These are phyloP conservation scores for Drosophila paulistorum DNA, from an alignment of 1,140 invertebrate species.

Conservation along the genomic window DNA sequence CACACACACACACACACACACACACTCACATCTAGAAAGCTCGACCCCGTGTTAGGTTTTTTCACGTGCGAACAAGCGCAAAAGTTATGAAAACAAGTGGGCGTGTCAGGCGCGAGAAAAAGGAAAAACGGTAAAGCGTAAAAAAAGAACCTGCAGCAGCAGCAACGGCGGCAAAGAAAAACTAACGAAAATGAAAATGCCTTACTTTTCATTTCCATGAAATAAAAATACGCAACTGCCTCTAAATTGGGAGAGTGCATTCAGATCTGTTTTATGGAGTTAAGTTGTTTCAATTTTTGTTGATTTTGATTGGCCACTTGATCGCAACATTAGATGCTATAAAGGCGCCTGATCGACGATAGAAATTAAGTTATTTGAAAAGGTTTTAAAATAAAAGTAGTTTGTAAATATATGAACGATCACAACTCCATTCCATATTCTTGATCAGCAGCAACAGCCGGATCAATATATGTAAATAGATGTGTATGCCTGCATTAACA, in stretches of 20 bases:
- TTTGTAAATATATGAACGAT: no score
- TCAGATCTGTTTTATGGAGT: neutral
- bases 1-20: slow-evolving; percentile 4
- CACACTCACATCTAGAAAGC: slow-evolving; percentile 17
- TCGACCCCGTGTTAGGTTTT: slow-evolving; percentile 32
- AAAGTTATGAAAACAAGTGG: slow-evolving; percentile 69
- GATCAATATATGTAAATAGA: no score
- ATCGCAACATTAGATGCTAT: no score
- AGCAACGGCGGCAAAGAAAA: slow-evolving; percentile 18
- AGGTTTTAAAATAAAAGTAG: no score
- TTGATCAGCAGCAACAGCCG: no score
- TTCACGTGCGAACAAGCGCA: slow-evolving; percentile 44
- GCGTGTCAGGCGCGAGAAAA: slow-evolving; percentile 21
- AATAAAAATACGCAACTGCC: neutral
- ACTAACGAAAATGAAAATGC: slow-evolving; percentile 14
- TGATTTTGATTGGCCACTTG: neutral
- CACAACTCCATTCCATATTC: no score
- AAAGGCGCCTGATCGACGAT: no score
- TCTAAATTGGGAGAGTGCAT: neutral
- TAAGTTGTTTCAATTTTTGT: neutral
- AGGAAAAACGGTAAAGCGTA: slow-evolving; percentile 11
- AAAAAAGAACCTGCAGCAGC: slow-evolving; percentile 3
- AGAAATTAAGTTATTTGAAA: no score
- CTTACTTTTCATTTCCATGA: neutral
- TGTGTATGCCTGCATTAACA: no score